Percentiles rank a stretch among this genome's conserved stretches.
These are phyloP conservation scores for Arctocebus calabarensis DNA, from an alignment of 2,797 vertebrate genomes.

Conservation along the genomic window DNA sequence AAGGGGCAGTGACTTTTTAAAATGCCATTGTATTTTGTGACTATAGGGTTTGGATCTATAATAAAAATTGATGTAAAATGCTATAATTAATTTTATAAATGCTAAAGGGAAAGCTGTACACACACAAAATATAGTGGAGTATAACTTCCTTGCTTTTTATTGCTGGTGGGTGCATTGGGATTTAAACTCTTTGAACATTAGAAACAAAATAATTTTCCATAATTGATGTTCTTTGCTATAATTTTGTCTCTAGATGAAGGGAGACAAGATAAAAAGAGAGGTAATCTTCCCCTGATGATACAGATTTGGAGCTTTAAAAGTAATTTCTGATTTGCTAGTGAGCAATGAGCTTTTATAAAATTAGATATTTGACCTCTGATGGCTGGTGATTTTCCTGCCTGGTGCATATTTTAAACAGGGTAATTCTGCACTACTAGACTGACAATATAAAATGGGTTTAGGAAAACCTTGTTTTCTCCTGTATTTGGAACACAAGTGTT, in stretches of 20 bases:
- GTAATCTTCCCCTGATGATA: neutral
- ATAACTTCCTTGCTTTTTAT: neutral
- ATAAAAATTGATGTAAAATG: constrained; percentile 1
- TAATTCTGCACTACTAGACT: neutral
- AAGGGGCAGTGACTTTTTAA: neutral
- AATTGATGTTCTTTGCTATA: neutral
- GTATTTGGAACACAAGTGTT: neutral
- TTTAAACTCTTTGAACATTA: neutral
- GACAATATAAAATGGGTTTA: neutral
- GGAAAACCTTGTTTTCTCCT: constrained; percentile 6
- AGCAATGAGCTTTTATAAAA: neutral
- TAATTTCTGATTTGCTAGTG: neutral
- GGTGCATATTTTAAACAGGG: neutral
- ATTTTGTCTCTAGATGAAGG: neutral
- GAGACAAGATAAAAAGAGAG: constrained; percentile 7
- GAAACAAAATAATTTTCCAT: neutral
- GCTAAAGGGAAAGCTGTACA: neutral
- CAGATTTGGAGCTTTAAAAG: neutral
- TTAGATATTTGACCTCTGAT: neutral
- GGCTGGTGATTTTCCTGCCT: neutral
- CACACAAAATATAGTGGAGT: neutral
- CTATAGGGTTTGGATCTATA: neutral
- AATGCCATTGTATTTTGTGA: constrained; percentile 6
- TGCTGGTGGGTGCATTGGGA: neutral
- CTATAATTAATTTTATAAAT: neutral